These are phyloP conservation scores for Lichenostomus cassidix DNA, from an alignment of 2,113 vertebrate species.

Conservation along the genomic window DNA sequence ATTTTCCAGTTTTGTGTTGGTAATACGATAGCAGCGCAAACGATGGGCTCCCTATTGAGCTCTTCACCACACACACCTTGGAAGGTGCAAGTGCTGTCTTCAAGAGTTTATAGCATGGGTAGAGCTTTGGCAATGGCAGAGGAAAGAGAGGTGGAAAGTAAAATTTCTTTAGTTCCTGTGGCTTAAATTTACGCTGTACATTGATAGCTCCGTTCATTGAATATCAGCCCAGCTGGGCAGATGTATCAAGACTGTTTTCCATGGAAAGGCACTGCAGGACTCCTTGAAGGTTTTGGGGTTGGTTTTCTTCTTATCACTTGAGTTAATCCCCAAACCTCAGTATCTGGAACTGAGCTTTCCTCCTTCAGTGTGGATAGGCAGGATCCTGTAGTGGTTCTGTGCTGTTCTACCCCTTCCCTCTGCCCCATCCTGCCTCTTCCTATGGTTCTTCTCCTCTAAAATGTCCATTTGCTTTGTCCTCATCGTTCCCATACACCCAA, in stretches of 20 bases:
- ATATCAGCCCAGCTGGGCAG: not conserved
- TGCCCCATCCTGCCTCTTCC: not conserved
- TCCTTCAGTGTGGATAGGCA: not conserved
- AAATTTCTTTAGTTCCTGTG: not conserved
- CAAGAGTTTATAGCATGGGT: fast-evolving
- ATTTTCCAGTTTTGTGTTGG: not conserved
- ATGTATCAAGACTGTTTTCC: not conserved
- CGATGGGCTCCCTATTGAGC: not conserved
- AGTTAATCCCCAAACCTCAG: not conserved
- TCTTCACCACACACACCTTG: fast-evolving
- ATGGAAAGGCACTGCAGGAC: not conserved
- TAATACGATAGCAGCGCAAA: not conserved
- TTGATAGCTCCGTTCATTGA: not conserved
- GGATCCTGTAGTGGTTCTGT: not conserved
- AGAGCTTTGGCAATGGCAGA: not conserved
- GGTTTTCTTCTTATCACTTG: not conserved
- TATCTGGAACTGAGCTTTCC: not conserved
- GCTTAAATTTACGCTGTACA: not conserved
- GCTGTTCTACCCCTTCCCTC: not conserved
- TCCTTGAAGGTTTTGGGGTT: not conserved
- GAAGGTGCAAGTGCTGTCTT: not conserved
- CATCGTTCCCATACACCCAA: not conserved
- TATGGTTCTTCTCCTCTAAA: not conserved
- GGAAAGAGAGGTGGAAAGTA: not conserved
- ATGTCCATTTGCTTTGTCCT: not conserved